Percentiles rank a stretch among this genome's conserved stretches.
Evolutionary conservation across 2,888 invertebrate species (phyloP).

Genomic region (Apamea sordens): DNA sequence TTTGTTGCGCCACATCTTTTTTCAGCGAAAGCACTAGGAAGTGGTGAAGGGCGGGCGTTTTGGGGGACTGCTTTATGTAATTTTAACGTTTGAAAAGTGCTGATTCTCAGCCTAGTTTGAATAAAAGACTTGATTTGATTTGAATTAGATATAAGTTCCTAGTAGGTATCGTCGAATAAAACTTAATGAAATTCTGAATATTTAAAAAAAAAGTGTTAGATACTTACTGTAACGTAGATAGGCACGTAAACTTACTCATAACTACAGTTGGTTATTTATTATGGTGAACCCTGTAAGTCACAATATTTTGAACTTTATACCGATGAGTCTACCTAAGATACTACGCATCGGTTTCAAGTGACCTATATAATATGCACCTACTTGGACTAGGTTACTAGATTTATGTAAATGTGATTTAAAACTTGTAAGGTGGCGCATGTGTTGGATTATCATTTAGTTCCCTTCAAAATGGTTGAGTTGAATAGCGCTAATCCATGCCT

Average conservation of each 20-base stretch:
- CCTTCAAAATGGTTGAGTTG: no score
- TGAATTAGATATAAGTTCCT: neutral
- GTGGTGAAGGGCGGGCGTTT: neutral
- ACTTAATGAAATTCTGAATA: neutral
- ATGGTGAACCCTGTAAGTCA: slow-evolving; percentile 1
- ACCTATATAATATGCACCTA: neutral
- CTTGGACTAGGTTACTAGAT: neutral
- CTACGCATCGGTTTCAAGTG: neutral
- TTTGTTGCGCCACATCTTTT: neutral
- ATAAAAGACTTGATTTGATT: neutral
- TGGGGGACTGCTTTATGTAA: neutral
- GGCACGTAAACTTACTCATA: neutral
- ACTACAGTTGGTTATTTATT: neutral
- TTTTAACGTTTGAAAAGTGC: neutral
- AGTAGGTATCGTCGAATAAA: neutral
- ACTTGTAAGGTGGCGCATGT: neutral
- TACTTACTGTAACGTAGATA: neutral
- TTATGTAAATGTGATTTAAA: neutral
- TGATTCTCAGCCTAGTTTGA: neutral
- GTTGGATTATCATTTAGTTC: no score
- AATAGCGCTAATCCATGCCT: no score
- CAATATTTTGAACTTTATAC: slow-evolving; percentile 18
- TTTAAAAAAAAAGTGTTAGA: no score
- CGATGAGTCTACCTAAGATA: slow-evolving; percentile 9
- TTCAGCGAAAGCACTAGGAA: neutral